These are phyloP conservation scores for Aphaenogaster rudis DNA, from an alignment of 1,140 invertebrate genomes.

Conservation along the genomic window DNA sequence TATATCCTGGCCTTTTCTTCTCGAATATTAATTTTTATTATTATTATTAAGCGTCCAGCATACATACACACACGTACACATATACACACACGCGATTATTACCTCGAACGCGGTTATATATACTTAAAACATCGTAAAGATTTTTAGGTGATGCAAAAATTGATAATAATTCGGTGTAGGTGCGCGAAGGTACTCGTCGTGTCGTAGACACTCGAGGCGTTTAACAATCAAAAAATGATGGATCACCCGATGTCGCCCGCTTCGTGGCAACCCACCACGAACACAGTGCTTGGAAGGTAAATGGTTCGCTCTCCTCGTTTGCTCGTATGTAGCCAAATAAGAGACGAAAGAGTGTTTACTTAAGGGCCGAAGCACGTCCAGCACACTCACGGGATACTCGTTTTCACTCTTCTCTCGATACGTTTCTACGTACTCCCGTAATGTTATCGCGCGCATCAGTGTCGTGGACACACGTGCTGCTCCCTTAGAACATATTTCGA, in stretches of 20 bases:
- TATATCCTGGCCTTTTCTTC: no score
- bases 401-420: constrained; percentile 64
- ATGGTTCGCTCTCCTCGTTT: constrained; percentile 63
- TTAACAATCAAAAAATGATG: constrained; percentile 57
- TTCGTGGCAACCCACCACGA: constrained; percentile 36
- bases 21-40: constrained; percentile 19
- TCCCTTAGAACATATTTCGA: neutral
- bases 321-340: constrained; percentile 77
- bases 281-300: constrained; percentile 65
- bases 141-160: neutral
- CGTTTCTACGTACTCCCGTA: constrained; percentile 47
- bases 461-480: constrained; percentile 45
- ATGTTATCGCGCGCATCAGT: constrained; percentile 54
- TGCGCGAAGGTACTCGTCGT: neutral
- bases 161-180: constrained; percentile 22
- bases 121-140: neutral
- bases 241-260: constrained; percentile 52
- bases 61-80: neutral
- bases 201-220: constrained; percentile 26
- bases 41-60: neutral
- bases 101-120: neutral
- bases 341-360: constrained; percentile 71
- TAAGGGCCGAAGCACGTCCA: constrained; percentile 74
- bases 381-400: constrained; percentile 60
- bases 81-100: neutral